Evolutionary conservation across 2,888 invertebrate genomes (phyloP).

Genomic region (Mythimna pallens): DNA sequence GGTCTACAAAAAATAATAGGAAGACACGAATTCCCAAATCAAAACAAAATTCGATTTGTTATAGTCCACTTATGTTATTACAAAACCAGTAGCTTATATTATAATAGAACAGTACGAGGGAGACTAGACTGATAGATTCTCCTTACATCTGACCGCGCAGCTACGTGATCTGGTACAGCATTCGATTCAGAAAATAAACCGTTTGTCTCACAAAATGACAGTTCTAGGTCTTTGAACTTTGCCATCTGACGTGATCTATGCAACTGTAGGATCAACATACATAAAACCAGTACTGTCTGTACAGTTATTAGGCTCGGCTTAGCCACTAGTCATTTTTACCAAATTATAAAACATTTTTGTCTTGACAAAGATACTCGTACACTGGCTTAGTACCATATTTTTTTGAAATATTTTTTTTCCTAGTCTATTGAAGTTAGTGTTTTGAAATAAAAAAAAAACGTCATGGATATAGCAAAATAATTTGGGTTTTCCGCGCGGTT

Average conservation of each 20-base stretch:
- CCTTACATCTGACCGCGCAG: constrained; percentile 66
- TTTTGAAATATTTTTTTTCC: too few relatives aligned
- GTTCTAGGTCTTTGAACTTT: constrained; percentile 68
- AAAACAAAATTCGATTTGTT: constrained; percentile 33
- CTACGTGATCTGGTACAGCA: constrained; percentile 70
- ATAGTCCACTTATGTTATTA: constrained; percentile 1
- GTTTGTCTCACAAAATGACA: constrained; percentile 64
- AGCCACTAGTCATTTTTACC: not conserved
- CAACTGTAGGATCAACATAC: constrained; percentile 41
- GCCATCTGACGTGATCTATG: constrained; percentile 56
- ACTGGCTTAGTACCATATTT: too few relatives aligned
- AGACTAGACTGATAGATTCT: constrained; percentile 43
- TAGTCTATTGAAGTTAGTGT: too few relatives aligned
- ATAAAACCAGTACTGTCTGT: constrained; percentile 43
- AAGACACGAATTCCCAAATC: constrained; percentile 18
- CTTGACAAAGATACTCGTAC: too few relatives aligned
- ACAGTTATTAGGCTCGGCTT: constrained; percentile 42
- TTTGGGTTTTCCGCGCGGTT: too few relatives aligned
- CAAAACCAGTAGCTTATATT: constrained; percentile 33
- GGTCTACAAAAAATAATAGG: not conserved
- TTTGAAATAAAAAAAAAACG: too few relatives aligned
- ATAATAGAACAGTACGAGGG: constrained; percentile 16
- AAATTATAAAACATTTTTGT: too few relatives aligned
- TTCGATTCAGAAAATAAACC: constrained; percentile 61
- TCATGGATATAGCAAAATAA: too few relatives aligned